phyloP scores from a whole-genome alignment of 2,888 invertebrate genomes.

The Lepidonotus clava region DNA sequence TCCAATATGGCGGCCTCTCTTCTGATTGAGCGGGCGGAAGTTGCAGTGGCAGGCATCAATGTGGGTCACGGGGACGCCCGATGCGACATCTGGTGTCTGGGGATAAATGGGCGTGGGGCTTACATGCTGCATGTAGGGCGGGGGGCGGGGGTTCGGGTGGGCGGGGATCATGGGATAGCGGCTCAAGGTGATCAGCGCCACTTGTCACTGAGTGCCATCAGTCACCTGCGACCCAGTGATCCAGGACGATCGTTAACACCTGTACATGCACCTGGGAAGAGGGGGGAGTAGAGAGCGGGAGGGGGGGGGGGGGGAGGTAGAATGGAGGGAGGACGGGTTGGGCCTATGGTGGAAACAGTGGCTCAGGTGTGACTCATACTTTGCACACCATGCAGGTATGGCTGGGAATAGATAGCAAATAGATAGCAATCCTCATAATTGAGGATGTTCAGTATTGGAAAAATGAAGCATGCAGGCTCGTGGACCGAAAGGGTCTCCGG shows the following conservation, averaged over 20 bases:
- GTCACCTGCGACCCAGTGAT: neutral
- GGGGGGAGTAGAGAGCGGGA: neutral
- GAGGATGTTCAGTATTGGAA: too few species aligned
- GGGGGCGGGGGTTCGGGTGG: neutral
- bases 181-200: neutral
- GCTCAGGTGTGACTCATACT: too few species aligned
- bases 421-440: too few species aligned
- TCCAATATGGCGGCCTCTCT: neutral
- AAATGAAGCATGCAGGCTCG: too few species aligned
- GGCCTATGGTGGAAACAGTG: too few species aligned
- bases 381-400: too few species aligned
- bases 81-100: constrained; percentile 12
- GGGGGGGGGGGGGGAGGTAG: neutral
- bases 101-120: constrained; percentile 5
- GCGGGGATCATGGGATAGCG: neutral
- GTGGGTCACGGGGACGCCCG: constrained; percentile 15
- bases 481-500: too few species aligned
- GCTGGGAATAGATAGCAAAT: too few species aligned
- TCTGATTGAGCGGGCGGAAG: constrained; percentile 7
- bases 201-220: constrained; percentile 11
- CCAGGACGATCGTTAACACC: neutral
- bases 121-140: neutral
- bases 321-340: too few species aligned
- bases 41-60: neutral
- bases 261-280: neutral